phyloP scores from a whole-genome alignment of 2,113 vertebrate species.

The Salvelinus alpinus region DNA sequence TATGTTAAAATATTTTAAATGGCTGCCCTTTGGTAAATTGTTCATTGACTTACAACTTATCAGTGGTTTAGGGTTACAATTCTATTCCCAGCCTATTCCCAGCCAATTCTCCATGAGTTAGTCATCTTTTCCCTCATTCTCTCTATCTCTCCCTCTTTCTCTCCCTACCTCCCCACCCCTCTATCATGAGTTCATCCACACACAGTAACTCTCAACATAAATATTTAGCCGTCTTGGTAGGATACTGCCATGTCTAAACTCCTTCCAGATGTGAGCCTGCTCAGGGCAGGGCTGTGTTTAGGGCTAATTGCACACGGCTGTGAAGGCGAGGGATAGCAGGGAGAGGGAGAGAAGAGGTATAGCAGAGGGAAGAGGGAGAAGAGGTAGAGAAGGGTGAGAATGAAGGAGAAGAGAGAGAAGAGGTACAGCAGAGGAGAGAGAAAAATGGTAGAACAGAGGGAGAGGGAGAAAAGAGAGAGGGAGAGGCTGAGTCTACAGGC shows the following conservation, averaged over 20 bases:
- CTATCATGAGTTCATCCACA: slow-evolving; percentile 79
- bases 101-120: neutral
- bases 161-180: slow-evolving; percentile 51
- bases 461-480: slow-evolving; percentile 30
- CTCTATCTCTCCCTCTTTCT: slow-evolving; percentile 49
- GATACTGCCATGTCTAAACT: slow-evolving; percentile 83
- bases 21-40: neutral
- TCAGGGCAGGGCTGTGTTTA: slow-evolving; percentile 70
- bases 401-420: slow-evolving; percentile 10
- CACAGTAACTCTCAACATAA: slow-evolving; percentile 83
- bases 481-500: slow-evolving; percentile 42
- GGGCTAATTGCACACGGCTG: slow-evolving; percentile 80
- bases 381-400: slow-evolving; percentile 5
- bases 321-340: slow-evolving; percentile 62
- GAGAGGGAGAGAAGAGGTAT: slow-evolving; percentile 43
- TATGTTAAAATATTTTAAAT: neutral
- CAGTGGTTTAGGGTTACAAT: slow-evolving; percentile 18
- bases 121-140: slow-evolving; percentile 23
- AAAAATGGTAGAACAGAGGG: slow-evolving; percentile 30
- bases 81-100: slow-evolving; percentile 23
- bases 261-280: slow-evolving; percentile 81
- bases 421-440: neutral
- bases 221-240: slow-evolving; percentile 84
- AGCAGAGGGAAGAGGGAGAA: slow-evolving; percentile 43
- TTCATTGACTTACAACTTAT: slow-evolving; percentile 29